These are phyloP conservation scores for Acleris laterana DNA, from an alignment of 2,888 invertebrate genomes.

Conservation along the genomic window DNA sequence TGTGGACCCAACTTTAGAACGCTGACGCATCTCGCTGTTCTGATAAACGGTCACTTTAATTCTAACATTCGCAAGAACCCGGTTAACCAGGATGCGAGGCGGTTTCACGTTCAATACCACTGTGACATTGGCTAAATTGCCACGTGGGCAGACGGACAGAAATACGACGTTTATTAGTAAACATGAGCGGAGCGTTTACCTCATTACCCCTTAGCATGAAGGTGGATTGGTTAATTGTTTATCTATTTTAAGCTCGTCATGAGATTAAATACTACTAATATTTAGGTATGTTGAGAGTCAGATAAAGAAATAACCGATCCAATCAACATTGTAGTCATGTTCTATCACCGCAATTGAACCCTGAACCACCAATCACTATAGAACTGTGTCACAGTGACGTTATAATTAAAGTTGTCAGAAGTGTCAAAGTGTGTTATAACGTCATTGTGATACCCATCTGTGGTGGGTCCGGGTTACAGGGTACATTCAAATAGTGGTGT, in stretches of 20 bases:
- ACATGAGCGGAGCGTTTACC: constrained; percentile 54
- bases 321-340: no score
- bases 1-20: no score
- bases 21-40: neutral
- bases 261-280: neutral
- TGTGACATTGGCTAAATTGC: constrained; percentile 54
- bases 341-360: no score
- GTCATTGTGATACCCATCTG: no score
- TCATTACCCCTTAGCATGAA: constrained; percentile 48
- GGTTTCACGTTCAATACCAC: constrained; percentile 48
- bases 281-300: no score
- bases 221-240: constrained; percentile 52
- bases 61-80: constrained; percentile 9
- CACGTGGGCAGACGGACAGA: constrained; percentile 45
- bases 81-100: constrained; percentile 31
- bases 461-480: no score
- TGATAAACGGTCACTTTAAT: neutral
- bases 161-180: constrained; percentile 49
- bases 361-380: no score
- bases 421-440: no score
- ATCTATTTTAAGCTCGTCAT: constrained; percentile 49
- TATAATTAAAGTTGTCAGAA: no score
- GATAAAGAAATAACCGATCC: no score
- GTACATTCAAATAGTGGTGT: no score
- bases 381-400: no score